Percentiles rank a stretch among this genome's conserved stretches.
These are phyloP conservation scores for Tachystola acroxantha DNA, from an alignment of 2,888 invertebrate genomes.

Conservation along the genomic window DNA sequence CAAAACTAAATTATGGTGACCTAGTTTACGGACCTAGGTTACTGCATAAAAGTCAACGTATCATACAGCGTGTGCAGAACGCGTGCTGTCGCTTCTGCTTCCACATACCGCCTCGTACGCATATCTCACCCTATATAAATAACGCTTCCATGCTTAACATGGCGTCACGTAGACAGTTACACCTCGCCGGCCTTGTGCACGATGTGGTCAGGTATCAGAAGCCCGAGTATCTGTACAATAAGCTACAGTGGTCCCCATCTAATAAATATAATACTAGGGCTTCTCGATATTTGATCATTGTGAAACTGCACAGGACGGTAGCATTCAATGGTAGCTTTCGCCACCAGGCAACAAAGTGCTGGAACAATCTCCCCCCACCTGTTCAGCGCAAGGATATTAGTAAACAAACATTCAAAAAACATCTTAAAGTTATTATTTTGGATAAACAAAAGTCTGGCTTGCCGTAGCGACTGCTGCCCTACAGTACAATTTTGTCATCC, in stretches of 20 bases:
- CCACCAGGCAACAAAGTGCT: background rate
- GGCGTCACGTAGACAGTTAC: background rate
- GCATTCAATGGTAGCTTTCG: background rate
- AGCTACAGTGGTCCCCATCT: background rate
- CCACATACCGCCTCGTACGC: background rate
- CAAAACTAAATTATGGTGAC: background rate
- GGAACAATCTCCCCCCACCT: background rate
- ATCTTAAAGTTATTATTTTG: too few species aligned
- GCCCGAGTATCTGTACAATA: background rate
- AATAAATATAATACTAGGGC: background rate
- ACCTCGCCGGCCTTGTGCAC: background rate
- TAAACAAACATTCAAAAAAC: too few species aligned
- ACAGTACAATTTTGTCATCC: too few species aligned
- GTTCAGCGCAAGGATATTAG: too few species aligned
- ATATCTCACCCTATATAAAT: background rate
- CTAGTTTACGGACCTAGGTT: background rate
- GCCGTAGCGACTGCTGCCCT: too few species aligned
- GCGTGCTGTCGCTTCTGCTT: background rate
- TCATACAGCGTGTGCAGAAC: background rate
- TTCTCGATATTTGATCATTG: background rate
- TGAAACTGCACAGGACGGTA: background rate
- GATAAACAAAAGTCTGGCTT: too few species aligned
- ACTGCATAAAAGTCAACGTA: background rate
- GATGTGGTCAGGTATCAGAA: background rate
- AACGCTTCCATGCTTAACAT: background rate